A percentile compares a stretch with the other conserved stretches of the same genome.
These are phyloP conservation scores for Octopus sinensis DNA, from an alignment of 1,140 invertebrate species.

Conservation along the genomic window DNA sequence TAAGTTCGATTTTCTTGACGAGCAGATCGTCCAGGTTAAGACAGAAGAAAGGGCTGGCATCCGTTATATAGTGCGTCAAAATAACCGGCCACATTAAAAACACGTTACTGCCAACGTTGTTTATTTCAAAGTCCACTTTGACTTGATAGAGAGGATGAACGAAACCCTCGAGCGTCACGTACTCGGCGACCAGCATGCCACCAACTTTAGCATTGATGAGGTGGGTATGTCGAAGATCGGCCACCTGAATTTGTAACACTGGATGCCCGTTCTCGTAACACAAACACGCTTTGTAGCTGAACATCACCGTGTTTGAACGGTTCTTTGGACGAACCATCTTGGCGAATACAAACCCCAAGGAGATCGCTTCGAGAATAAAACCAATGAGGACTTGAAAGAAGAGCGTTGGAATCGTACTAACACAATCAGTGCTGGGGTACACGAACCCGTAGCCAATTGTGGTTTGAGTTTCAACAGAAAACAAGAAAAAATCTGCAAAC, in stretches of 20 bases:
- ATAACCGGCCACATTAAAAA: conserved; percentile 92
- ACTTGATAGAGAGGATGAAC: conserved; percentile 42
- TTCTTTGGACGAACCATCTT: conserved; percentile 53
- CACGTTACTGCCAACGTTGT: conserved; percentile 78
- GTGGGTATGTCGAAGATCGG: conserved; percentile 52
- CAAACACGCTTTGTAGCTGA: conserved; percentile 52
- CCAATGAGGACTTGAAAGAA: conserved; percentile 52
- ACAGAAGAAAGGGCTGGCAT: conserved; percentile 80
- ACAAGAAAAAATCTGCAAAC: conserved; percentile 54
- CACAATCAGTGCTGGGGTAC: conserved; percentile 66
- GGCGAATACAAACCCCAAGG: conserved; percentile 53
- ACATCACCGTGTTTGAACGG: conserved; percentile 51
- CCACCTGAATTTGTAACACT: conserved; percentile 64
- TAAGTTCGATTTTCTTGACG: conserved; percentile 86
- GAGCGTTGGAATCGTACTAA: conserved; percentile 34
- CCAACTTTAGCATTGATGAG: conserved; percentile 65
- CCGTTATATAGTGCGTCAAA: conserved; percentile 77
- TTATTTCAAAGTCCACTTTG: conserved; percentile 66
- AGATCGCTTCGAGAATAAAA: conserved; percentile 48
- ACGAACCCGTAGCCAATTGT: conserved; percentile 63
- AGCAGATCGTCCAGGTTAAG: conserved; percentile 83
- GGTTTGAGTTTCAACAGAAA: conserved; percentile 61
- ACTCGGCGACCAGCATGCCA: conserved; percentile 55
- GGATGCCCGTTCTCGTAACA: conserved; percentile 72
- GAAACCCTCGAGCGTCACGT: conserved; percentile 42